Evolutionary conservation across 2,888 invertebrate species (phyloP), one percentile per base, ranked within the genome.

Genomic region (Drosophila demipolita): DNA sequence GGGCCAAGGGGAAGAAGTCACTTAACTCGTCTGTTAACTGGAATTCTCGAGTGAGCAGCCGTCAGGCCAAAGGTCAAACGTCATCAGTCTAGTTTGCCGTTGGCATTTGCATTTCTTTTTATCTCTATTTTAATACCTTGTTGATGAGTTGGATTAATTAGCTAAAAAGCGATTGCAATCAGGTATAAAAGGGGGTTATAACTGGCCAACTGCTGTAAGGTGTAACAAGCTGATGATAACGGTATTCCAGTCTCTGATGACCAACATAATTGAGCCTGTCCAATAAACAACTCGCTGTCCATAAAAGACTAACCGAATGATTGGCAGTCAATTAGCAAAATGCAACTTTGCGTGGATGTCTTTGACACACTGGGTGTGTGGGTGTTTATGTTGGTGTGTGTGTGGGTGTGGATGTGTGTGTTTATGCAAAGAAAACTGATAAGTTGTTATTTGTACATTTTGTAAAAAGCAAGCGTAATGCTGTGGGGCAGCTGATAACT

Each of bases 251-350:
- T 72, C 58, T 54, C 74, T 73, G 71, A 74, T 73, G 66, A 66
- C 48, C 50, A 35, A 58, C 72, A 59, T 72, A 72, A 72, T 72
- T 73, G 72, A 66, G 75, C 58, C 66, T 72, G 74, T 74, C 74
- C 74, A 72, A 73, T 72, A 74, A 66, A 74, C 66, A 72, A 74
- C 66, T 72, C 58, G 40, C 57, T 73, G 20, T 23, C 26, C 53
- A 58, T 54, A 53, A 72, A 72, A 65, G 74, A 54, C 73, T 65
- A 72, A 65, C 53, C 66, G 74, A 54, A 65, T 72, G 72, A 72
- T 72, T 72, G 72, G 65, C 72, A 72, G 74, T 45, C 72, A 72
- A 72, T 74, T 72, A 72, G 74, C 75, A 53, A 74, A 59, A 40
- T 65, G 53, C 29, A 23, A 12, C 8, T 42, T 32, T 35, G 7